phyloP scores from a whole-genome alignment of 2,888 invertebrate species.

The Harmothoe impar region DNA sequence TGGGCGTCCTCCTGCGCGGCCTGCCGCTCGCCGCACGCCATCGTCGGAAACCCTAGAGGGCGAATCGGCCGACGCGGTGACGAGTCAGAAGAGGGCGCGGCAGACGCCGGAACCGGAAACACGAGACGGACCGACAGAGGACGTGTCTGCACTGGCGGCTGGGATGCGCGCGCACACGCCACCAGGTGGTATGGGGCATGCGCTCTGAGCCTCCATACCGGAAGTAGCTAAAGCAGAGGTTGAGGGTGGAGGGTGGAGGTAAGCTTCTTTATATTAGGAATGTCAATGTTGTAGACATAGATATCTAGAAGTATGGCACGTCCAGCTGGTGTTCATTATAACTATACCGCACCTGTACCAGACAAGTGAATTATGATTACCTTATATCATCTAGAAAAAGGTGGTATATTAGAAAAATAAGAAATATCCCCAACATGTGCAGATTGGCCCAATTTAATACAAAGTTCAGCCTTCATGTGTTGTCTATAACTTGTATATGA shows the following conservation, averaged over 20 bases:
- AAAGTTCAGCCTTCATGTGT: too few relatives aligned
- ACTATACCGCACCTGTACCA: too few relatives aligned
- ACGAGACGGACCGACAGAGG: not conserved
- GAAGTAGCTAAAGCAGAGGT: not conserved
- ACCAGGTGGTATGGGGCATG: slow-evolving; percentile 25
- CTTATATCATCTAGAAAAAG: too few relatives aligned
- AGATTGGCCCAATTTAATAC: too few relatives aligned
- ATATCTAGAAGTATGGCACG: too few relatives aligned
- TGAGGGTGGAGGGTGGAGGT: not conserved
- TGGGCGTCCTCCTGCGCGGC: not conserved
- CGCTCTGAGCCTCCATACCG: not conserved
- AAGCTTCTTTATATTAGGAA: too few relatives aligned
- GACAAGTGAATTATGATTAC: too few relatives aligned
- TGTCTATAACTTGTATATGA: too few relatives aligned
- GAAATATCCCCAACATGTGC: too few relatives aligned
- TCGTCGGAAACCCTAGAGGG: slow-evolving; percentile 32
- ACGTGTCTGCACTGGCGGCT: slow-evolving; percentile 6
- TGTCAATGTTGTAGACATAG: too few relatives aligned
- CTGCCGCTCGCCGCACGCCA: slow-evolving; percentile 15
- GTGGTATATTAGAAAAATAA: too few relatives aligned
- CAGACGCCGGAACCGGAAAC: slow-evolving; percentile 23
- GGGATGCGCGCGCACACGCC: not conserved
- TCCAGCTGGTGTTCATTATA: too few relatives aligned
- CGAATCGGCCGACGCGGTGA: slow-evolving; percentile 35
- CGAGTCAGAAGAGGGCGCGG: not conserved